Percentiles rank a stretch among this genome's conserved stretches.
Conservation (phyloP, 2,888 invertebrate genomes). For the Anaspis maculata region DNA sequence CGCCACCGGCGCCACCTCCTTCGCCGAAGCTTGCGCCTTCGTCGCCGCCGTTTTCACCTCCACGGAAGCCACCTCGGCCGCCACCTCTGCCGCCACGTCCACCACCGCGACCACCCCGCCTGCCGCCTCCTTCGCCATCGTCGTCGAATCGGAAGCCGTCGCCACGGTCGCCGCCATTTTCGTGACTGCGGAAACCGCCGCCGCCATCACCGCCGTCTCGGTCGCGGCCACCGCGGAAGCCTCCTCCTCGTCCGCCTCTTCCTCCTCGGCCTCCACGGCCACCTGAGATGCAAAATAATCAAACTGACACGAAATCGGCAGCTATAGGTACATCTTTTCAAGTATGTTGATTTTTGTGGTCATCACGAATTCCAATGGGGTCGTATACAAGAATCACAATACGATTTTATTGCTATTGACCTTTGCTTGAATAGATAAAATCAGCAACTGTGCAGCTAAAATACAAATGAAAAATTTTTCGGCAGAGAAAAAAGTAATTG, state of each 20-base stretch:
- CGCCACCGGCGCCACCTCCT: conserved; percentile 19
- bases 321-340: too few relatives aligned
- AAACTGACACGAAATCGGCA: too few relatives aligned
- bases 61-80: conserved; percentile 28
- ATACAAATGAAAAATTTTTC: too few relatives aligned
- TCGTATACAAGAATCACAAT: too few relatives aligned
- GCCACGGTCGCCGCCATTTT: conserved; percentile 15
- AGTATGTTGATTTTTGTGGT: too few relatives aligned
- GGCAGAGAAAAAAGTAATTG: too few relatives aligned
- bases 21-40: conserved; percentile 31
- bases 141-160: conserved; percentile 15
- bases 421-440: too few relatives aligned
- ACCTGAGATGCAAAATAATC: too few relatives aligned
- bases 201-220: conserved; percentile 17
- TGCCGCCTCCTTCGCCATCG: conserved; percentile 16
- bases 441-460: too few relatives aligned
- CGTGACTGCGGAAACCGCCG: conserved; percentile 16
- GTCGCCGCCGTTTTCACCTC: conserved; percentile 24
- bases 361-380: too few relatives aligned
- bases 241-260: conserved; percentile 19
- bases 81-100: conserved; percentile 23
- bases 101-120: conserved; percentile 15
- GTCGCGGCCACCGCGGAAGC: conserved; percentile 18
- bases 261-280: conserved; percentile 16
- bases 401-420: too few relatives aligned